A percentile compares a stretch with the other conserved stretches of the same genome.
These are phyloP conservation scores for Eulemur macaco DNA, from an alignment of 2,113 vertebrate species.

Conservation along the genomic window DNA sequence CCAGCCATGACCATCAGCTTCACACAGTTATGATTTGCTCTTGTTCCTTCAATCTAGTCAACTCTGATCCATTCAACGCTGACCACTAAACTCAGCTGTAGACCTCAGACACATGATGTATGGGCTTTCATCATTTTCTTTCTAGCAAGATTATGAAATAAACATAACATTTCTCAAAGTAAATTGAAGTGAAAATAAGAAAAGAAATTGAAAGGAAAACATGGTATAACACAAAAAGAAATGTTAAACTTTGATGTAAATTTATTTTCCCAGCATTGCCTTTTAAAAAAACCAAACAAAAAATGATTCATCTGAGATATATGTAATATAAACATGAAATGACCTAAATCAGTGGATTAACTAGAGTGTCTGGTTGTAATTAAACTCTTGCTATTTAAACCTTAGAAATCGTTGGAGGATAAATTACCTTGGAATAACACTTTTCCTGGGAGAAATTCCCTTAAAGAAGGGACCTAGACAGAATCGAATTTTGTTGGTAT, in stretches of 20 bases:
- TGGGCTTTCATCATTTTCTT: not conserved
- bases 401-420: not conserved
- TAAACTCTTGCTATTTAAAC: not conserved
- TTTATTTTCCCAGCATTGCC: not conserved
- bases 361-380: not conserved
- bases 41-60: not conserved
- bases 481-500: not conserved
- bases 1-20: not conserved
- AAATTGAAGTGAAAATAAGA: not conserved
- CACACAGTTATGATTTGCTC: not conserved
- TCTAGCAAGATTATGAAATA: not conserved
- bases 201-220: not conserved
- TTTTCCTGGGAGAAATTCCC: not conserved
- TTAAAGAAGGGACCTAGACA: not conserved
- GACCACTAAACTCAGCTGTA: not conserved
- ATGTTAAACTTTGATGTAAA: not conserved
- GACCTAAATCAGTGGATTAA: not conserved
- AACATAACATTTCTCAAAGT: not conserved
- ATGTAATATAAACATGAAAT: not conserved
- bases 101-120: not conserved
- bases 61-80: not conserved
- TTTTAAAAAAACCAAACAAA: not conserved
- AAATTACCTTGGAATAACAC: not conserved
- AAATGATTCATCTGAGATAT: not conserved
- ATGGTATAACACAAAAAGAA: not conserved